Evolutionary conservation across 2,888 invertebrate genomes (phyloP).

Genomic region (Rhamphomyia laevipes): DNA sequence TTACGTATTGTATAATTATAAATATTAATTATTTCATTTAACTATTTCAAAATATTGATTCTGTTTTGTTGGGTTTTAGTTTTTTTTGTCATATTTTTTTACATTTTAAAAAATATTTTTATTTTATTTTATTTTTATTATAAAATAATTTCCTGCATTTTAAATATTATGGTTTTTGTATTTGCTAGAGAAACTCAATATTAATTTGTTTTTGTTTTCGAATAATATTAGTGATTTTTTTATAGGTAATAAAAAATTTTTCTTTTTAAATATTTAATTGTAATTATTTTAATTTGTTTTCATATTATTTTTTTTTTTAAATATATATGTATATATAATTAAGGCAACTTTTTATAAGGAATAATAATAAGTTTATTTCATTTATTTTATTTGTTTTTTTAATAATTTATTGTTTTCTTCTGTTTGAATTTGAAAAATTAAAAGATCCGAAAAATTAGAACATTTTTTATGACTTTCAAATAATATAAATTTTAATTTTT

Average conservation of each 20-base stretch:
- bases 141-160: not conserved
- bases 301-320: not conserved
- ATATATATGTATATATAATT: not conserved
- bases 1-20: not conserved
- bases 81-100: not conserved
- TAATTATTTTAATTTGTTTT: not conserved
- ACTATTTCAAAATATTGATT: not conserved
- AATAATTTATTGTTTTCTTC: not conserved
- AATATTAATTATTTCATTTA: not conserved
- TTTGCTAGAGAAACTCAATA: not conserved
- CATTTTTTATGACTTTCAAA: no score
- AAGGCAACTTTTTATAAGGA: slow-evolving; percentile 3
- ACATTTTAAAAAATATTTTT: not conserved
- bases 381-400: not conserved
- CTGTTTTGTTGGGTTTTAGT: not conserved
- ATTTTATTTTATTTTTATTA: not conserved
- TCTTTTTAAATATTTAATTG: not conserved
- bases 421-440: no score
- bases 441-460: no score
- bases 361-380: not conserved
- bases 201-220: not conserved
- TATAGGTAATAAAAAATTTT: not conserved
- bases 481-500: no score
- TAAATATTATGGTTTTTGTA: not conserved
- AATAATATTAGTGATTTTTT: not conserved